Evolutionary conservation across 2,113 vertebrate genomes (phyloP), one percentile per base, ranked within the genome.

Genomic region (Podocnemis expansa): DNA sequence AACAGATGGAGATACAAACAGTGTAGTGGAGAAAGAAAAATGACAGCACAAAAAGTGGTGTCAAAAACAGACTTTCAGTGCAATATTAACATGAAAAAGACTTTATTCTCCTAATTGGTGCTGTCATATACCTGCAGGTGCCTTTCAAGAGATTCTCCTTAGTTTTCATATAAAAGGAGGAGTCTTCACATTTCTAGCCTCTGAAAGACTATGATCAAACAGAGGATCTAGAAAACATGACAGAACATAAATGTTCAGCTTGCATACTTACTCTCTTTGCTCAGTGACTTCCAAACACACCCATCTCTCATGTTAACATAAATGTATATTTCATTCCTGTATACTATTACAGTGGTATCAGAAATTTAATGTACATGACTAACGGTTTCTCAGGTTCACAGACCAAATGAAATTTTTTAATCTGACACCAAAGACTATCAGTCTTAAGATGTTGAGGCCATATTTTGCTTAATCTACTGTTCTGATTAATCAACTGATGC

Each of bases 401-500:
- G 80, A 47, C 38, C 67, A 56, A 6, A 67, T 60, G 85, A 80
- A 81, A 88, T 83, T 41, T n/a, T 83, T 41, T 75, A 78, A 73
- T 63, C 51, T 70, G 52, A 90, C 82, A 86, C 87, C 91, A 94
- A 96, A 97, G 91, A 95, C 91, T 90, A 97, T 96, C 93, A 78
- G 22, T 4, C 82, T 95, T 49, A 70, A 96, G 96, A 2, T 89
- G 80, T 95, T n/a, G n/a, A 92, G 90, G 84, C 2, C 31, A 83
- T 89, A 93, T 93, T 94, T 94, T 3, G 63, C 84, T 93, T 94
- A 93, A 97, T 96, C 88, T 83, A 31, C 88, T 63, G 76, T 80
- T 90, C 89, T 92, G 86, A 76, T 96, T 94, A 94, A 97, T 97
- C 94, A 96, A 92, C 95, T 96, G 95, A 89, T 43, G 86, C 82